Percentiles rank a stretch among this genome's conserved stretches.
phyloP scores from a whole-genome alignment of 1,140 invertebrate genomes.

The Megathymus violae region DNA sequence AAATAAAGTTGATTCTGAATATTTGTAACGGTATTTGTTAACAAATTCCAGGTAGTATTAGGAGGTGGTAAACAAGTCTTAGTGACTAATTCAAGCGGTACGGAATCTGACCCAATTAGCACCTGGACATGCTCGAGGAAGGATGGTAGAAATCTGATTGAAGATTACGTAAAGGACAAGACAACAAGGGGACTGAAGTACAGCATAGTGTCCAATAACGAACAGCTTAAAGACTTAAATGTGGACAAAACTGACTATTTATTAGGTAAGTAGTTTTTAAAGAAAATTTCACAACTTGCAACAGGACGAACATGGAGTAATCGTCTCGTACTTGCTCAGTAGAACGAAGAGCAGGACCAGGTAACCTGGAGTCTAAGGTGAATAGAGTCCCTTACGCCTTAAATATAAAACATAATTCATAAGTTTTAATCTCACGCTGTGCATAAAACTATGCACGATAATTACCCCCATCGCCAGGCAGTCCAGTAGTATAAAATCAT shows the following conservation, averaged over 20 bases:
- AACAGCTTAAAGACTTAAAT: slow-evolving; percentile 85
- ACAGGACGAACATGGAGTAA: too few relatives aligned
- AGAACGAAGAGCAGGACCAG: too few relatives aligned
- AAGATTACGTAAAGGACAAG: slow-evolving; percentile 88
- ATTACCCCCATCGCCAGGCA: too few relatives aligned
- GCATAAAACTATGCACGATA: too few relatives aligned
- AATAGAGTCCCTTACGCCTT: too few relatives aligned
- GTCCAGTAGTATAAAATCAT: too few relatives aligned
- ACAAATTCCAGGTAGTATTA: slow-evolving; percentile 89
- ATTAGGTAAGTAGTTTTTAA: slow-evolving; percentile 83
- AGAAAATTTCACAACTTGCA: slow-evolving; percentile 85
- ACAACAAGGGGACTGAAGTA: slow-evolving; percentile 76
- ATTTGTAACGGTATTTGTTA: too few relatives aligned
- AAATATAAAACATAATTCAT: too few relatives aligned
- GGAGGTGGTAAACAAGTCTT: slow-evolving; percentile 92
- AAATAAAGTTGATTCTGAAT: too few relatives aligned
- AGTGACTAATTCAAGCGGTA: slow-evolving; percentile 83
- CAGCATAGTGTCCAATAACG: slow-evolving; percentile 86
- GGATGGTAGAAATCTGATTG: slow-evolving; percentile 90
- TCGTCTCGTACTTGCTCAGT: too few relatives aligned
- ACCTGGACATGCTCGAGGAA: slow-evolving; percentile 87
- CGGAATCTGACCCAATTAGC: slow-evolving; percentile 87
- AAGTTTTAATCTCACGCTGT: too few relatives aligned
- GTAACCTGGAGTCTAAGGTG: too few relatives aligned
- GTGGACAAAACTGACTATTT: slow-evolving; percentile 87